phyloP scores from a whole-genome alignment of 2,888 invertebrate species.

The Pseudoips prasinana region DNA sequence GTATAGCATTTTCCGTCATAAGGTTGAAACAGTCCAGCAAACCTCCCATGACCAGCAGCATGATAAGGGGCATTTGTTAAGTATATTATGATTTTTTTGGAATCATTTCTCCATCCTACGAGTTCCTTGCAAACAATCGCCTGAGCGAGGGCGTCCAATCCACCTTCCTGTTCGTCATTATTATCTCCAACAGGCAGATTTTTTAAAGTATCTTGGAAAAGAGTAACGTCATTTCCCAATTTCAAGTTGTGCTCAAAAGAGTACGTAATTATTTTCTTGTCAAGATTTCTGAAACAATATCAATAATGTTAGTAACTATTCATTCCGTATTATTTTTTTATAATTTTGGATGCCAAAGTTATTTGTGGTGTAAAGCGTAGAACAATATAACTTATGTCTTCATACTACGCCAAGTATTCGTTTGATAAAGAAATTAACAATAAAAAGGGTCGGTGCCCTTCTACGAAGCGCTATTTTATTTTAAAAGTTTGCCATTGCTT shows the following conservation, averaged over 20 bases:
- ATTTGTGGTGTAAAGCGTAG: no score
- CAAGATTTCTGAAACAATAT: constrained; percentile 29
- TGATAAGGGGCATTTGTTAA: constrained; percentile 91
- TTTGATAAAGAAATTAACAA: no score
- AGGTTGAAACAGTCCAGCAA: constrained; percentile 85
- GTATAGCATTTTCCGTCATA: constrained; percentile 88
- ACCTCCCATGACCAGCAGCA: constrained; percentile 89
- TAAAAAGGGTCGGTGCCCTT: no score
- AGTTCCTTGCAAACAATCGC: constrained; percentile 82
- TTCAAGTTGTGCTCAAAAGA: constrained; percentile 89
- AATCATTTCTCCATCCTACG: constrained; percentile 90
- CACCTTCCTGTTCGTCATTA: constrained; percentile 89
- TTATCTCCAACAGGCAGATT: constrained; percentile 72
- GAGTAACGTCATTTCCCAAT: constrained; percentile 79
- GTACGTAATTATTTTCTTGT: constrained; percentile 73
- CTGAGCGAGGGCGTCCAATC: constrained; percentile 94
- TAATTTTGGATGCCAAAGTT: no score
- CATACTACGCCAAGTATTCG: no score
- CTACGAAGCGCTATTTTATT: no score
- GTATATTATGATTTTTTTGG: constrained; percentile 88
- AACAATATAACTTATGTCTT: no score
- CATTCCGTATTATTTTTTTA: no score
- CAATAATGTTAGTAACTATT: no score
- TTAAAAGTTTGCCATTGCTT: no score
- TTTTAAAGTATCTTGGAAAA: constrained; percentile 64